Base-by-base conservation (phyloP, 2,113 vertebrate genomes). In the Synodontis membranacea region DNA sequence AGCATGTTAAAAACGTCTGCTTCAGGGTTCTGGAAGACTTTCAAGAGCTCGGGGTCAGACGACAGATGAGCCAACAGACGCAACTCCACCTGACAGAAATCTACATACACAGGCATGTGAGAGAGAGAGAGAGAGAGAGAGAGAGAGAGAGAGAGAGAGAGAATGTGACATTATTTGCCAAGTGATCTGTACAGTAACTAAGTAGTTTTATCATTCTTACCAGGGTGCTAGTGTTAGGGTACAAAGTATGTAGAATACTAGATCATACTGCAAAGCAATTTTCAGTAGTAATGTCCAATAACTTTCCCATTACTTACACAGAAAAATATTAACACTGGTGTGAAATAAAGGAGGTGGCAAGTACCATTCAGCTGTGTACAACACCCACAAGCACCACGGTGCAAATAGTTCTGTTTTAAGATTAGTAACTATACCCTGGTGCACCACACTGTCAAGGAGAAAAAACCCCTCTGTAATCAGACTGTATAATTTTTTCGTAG, bases 51-150 rank as follows among this genome's bases (percentile, higher is more conserved):
- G 21, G 96, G 96, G 93, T 99, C 98, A 72, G 93, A 96, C 88
- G 97, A 98, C 81, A 98, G 95, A 86, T 98, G 97, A 89, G 98
- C 96, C 89, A 99, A 93, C 86, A 98, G 96, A 86, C 97, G 96
- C 88, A 98, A 92, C 87, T 99, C 97, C 88, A 98, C 96, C 91
- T 98, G 97, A 84, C 96, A 97, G 92, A 98, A 99, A 93, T 98
- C 97, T 98, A 78, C 64, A 88, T 37, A 87, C n/a, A 81, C 23
- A 78, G 28, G 34, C 56, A 31, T 60, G 46, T 58, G 42, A 31
- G n/a, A 46, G 50, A 68, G 56, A 44, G n/a, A 78, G n/a, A 78
- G 42, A 48, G 42, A n/a, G 19, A 86, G 50, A 31, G 17, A 60
- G 19, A 80, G 82, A 34, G 25, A 64, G 34, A 84, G 58, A 83